Base-by-base conservation (phyloP, 2,888 invertebrate species). In the Hedya salicella region DNA sequence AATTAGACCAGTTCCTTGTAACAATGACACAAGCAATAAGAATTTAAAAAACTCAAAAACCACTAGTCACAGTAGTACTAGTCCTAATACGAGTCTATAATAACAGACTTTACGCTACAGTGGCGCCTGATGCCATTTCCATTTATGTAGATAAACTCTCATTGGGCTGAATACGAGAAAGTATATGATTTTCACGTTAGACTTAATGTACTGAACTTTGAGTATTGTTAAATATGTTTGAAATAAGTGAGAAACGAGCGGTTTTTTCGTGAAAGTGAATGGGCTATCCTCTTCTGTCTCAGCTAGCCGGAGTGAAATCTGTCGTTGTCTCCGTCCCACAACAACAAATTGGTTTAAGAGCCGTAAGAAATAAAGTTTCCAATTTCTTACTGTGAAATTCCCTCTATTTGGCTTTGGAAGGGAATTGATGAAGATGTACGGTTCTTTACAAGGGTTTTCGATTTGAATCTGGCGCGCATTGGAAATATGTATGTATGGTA, bases 351-450 rank as follows among this genome's bases (percentile, higher is more conserved):
- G 65, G 65, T 65, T 65, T 65, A 59, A 59, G 59, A 65, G 52
- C 65, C 65, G 65, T 65, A 65, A 65, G 65, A 65, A 65, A 65
- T 65, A 65, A 65, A 65, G 65, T 65, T 65, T 65, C 59, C 65
- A 65, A 65, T 65, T 65, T 60, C 65, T 65, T 65, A 65, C 65
- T 53, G 65, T 65, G 65, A 65, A 65, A 65, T 60, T 65, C 59
- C 59, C 65, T 65, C 64, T 65, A 60, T 65, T 65, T 60, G 65
- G 65, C 59, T 65, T 39, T 19, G 59, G 65, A 65, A 65, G 59
- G 65, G 65, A 65, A 65, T 65, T 65, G 65, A 65, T 65, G 65
- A 60, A 65, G 65, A 65, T 60, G 52, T 64, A 59, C 57, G 59
- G 39, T n/a, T 62, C 42, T 36, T 48, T 53, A 46, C 39, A 36